phyloP scores from a whole-genome alignment of 2,797 vertebrate genomes.

The Acanthurus lineatus region DNA sequence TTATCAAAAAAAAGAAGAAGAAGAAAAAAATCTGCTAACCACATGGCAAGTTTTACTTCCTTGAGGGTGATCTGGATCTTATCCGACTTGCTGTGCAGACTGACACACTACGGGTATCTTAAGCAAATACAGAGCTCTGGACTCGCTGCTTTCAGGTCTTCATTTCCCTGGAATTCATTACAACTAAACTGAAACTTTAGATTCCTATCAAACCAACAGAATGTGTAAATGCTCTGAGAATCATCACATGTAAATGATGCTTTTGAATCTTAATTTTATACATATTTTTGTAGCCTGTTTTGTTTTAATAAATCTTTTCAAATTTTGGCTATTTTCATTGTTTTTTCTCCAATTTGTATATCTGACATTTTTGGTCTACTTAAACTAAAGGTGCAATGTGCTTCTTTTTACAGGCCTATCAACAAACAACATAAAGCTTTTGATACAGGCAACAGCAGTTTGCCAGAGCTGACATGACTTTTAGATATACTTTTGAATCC shows the following conservation, averaged over 20 bases:
- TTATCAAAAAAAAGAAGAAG: neutral
- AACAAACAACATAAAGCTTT: no score
- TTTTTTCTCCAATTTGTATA: no score
- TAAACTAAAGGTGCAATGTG: no score
- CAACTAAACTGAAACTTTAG: neutral
- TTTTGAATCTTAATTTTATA: no score
- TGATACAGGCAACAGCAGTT: no score
- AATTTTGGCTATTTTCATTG: neutral
- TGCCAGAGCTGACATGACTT: no score
- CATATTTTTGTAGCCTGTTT: no score
- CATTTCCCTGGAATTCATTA: neutral
- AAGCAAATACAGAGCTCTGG: neutral
- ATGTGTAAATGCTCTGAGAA: neutral
- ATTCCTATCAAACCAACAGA: neutral
- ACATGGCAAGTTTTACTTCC: neutral
- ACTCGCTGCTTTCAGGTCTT: neutral
- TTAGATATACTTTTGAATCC: no score
- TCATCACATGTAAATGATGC: no score
- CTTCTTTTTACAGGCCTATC: no score
- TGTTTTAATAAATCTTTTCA: neutral
- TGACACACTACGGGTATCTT: neutral
- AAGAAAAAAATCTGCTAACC: conserved; percentile 9
- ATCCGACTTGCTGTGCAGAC: conserved; percentile 11
- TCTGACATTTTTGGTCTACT: no score
- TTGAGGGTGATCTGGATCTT: conserved; percentile 5